These are phyloP conservation scores for Aurelia sp. DNA, from an alignment of 30 jellyfish, hydroid and myxozoan genomes.

Conservation along the genomic window DNA sequence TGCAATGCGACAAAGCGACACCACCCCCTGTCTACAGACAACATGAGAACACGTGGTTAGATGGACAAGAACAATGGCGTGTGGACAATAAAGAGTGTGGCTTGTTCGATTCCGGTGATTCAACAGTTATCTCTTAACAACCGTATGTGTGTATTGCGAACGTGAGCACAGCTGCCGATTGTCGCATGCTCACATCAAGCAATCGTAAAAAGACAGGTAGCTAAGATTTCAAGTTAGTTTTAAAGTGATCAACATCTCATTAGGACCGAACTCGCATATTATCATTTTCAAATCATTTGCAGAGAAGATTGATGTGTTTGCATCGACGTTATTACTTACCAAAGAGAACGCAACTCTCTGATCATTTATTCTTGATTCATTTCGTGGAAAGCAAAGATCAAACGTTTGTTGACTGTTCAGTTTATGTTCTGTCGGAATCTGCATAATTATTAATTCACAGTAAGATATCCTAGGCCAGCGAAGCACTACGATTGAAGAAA, in stretches of 20 bases:
- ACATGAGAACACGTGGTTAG: constrained; percentile 74
- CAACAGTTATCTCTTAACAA: constrained; percentile 76
- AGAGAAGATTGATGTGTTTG: no score
- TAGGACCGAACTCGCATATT: constrained; percentile 51
- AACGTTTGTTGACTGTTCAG: constrained; percentile 66
- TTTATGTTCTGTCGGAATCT: constrained; percentile 66
- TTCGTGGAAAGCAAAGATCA: constrained; percentile 8
- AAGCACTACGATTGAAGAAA: neutral
- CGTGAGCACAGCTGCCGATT: constrained; percentile 78
- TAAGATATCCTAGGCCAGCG: constrained; percentile 24
- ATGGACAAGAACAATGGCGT: constrained; percentile 56
- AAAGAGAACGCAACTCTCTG: no score
- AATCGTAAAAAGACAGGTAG: constrained; percentile 74
- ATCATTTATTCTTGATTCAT: no score
- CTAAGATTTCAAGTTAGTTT: constrained; percentile 54
- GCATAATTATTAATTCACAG: constrained; percentile 1
- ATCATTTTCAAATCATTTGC: neutral
- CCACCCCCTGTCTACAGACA: constrained; percentile 65
- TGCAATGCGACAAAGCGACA: constrained; percentile 20
- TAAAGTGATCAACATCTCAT: constrained; percentile 63
- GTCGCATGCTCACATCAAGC: constrained; percentile 76
- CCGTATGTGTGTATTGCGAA: constrained; percentile 71
- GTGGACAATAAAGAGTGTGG: constrained; percentile 80
- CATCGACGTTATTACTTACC: no score
- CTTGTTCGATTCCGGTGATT: constrained; percentile 80